These are phyloP conservation scores for Castor canadensis DNA, from an alignment of 2,113 vertebrate genomes.

Conservation along the genomic window DNA sequence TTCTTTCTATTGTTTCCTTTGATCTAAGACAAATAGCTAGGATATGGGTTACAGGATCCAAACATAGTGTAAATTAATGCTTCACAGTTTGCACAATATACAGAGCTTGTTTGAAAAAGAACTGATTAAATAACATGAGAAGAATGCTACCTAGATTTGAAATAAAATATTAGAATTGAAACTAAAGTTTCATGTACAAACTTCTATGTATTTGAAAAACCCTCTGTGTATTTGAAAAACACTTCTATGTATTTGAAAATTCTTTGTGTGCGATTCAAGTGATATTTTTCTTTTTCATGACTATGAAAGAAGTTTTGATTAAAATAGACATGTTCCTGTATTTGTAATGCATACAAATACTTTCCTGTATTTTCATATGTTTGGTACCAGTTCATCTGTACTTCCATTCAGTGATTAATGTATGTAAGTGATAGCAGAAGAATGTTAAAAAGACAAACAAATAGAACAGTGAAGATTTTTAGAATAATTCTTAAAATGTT, in stretches of 20 bases:
- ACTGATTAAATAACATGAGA: neutral
- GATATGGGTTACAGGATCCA: neutral
- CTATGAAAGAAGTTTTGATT: neutral
- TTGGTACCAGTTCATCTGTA: neutral
- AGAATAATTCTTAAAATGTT: neutral
- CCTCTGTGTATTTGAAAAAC: no score
- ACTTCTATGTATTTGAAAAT: no score
- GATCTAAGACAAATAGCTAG: neutral
- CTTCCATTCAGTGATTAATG: neutral
- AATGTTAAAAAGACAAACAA: neutral
- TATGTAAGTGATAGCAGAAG: no score
- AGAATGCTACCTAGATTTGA: neutral
- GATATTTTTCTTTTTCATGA: no score
- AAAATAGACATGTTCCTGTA: neutral
- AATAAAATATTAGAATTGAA: neutral
- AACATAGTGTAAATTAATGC: neutral
- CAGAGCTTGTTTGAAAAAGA: conserved; percentile 8
- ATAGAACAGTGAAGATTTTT: conserved; percentile 2
- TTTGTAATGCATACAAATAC: neutral
- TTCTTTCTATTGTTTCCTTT: neutral
- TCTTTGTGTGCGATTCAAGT: neutral
- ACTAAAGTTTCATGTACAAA: neutral
- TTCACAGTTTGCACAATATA: neutral
- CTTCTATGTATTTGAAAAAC: neutral
- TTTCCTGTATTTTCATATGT: neutral